Conservation (phyloP, 2,113 vertebrate species). For the Thalassarche chlororhynchos region DNA sequence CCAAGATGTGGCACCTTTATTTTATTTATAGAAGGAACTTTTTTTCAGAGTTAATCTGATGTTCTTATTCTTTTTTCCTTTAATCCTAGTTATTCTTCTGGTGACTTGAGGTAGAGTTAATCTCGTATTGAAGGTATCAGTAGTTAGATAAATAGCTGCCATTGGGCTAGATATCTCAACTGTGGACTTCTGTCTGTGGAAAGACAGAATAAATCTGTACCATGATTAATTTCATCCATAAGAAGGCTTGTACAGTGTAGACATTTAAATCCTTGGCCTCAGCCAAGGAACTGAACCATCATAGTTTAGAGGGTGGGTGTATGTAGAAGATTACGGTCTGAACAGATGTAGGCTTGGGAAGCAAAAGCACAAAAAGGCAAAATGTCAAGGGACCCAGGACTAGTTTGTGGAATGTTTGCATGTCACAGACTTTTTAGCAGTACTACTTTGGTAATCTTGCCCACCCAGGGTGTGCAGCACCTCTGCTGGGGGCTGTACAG, state of each 20-base stretch:
- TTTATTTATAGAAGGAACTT: background rate
- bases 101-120: background rate
- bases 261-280: background rate
- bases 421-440: background rate
- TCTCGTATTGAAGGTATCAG: accelerated
- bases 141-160: background rate
- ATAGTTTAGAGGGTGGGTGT: background rate
- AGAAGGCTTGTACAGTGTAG: background rate
- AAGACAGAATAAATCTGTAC: background rate
- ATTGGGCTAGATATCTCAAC: background rate
- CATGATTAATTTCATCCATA: background rate
- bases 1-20: background rate
- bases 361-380: background rate
- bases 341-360: background rate
- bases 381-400: background rate
- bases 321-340: background rate
- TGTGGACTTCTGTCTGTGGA: background rate
- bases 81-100: background rate
- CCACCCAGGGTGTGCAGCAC: background rate
- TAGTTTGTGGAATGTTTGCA: background rate
- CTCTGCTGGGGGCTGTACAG: background rate
- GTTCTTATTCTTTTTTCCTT: background rate
- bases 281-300: background rate
- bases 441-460: background rate
- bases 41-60: background rate